phyloP scores from a whole-genome alignment of 1,140 invertebrate species.

The Contarinia nasturtii region DNA sequence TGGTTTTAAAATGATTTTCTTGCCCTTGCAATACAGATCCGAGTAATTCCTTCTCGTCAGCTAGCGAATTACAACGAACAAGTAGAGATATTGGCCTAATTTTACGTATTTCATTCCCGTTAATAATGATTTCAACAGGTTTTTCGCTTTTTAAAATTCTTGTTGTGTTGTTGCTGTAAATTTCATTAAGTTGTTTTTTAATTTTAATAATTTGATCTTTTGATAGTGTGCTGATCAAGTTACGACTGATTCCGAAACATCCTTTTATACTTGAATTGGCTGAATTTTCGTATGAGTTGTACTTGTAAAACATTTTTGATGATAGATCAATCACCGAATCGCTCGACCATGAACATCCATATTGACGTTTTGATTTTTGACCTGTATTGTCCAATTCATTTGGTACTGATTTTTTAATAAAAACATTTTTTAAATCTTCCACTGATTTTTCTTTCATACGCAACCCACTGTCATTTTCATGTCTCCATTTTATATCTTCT shows the following conservation, averaged over 20 bases:
- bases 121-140: constrained; percentile 33
- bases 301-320: constrained; percentile 37
- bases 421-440: constrained; percentile 58
- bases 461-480: constrained; percentile 53
- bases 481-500: constrained; percentile 48
- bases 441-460: constrained; percentile 70
- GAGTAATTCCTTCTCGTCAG: constrained; percentile 22
- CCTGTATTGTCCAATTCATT: constrained; percentile 6
- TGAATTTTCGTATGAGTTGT: constrained; percentile 13
- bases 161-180: constrained; percentile 39
- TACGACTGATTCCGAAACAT: constrained; percentile 43
- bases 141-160: not conserved
- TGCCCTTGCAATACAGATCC: constrained; percentile 18
- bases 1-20: not conserved
- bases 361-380: constrained; percentile 36
- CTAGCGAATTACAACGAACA: constrained; percentile 47
- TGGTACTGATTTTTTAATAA: constrained; percentile 25
- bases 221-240: constrained; percentile 65
- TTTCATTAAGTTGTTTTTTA: constrained; percentile 62
- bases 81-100: constrained; percentile 26
- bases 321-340: constrained; percentile 59
- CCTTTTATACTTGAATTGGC: constrained; percentile 13
- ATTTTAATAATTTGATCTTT: constrained; percentile 66
- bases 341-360: constrained; percentile 67
- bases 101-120: constrained; percentile 28